Percentiles rank a stretch among this genome's conserved stretches.
Evolutionary conservation across 2,888 invertebrate genomes (phyloP).

Genomic region (Candidula unifasciata): DNA sequence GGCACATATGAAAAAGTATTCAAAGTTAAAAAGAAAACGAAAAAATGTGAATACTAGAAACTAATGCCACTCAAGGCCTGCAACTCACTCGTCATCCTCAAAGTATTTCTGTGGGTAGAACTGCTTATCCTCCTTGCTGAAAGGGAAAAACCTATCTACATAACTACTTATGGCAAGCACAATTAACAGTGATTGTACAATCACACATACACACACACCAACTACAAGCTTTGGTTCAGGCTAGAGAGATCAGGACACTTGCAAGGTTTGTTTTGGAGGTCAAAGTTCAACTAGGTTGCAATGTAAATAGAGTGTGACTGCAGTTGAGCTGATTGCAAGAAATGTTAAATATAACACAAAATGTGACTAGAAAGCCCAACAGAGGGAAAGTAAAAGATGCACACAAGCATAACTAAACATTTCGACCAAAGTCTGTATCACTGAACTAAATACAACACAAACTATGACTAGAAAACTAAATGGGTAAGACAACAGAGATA

Average conservation of each 20-base stretch:
- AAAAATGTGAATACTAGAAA: slow-evolving; percentile 29
- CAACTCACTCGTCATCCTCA: slow-evolving; percentile 74
- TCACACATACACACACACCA: background rate
- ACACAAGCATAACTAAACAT: no score
- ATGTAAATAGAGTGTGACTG: background rate
- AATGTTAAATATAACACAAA: no score
- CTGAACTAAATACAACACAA: no score
- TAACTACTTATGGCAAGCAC: slow-evolving; percentile 3
- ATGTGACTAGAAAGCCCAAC: no score
- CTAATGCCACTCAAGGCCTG: slow-evolving; percentile 31
- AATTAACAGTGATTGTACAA: background rate
- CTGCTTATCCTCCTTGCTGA: slow-evolving; percentile 44
- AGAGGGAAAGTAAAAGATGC: no score
- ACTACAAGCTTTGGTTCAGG: background rate
- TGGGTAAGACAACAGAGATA: no score
- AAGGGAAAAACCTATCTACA: slow-evolving; percentile 47
- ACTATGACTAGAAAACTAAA: no score
- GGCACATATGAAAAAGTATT: slow-evolving; percentile 29
- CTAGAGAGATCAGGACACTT: background rate
- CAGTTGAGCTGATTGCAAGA: no score
- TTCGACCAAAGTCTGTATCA: no score
- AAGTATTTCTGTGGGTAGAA: slow-evolving; percentile 27
- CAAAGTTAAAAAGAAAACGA: background rate
- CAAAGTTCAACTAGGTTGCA: background rate
- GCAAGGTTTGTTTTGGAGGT: background rate